phyloP scores from a whole-genome alignment of 30 jellyfish, hydroid and myxozoan genomes.

The Pseudorhiza aurosa region DNA sequence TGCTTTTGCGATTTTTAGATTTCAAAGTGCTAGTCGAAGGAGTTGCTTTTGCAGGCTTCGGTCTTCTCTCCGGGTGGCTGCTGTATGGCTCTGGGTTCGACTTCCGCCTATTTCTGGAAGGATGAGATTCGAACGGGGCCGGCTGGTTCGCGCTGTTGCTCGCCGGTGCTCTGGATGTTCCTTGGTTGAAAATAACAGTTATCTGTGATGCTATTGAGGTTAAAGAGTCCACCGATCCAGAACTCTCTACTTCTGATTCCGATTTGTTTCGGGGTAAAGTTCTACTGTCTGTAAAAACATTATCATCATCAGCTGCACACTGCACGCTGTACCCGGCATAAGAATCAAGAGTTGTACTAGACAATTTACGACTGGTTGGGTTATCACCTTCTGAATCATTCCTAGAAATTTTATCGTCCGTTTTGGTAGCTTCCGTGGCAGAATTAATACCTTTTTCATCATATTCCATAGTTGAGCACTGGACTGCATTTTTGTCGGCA shows the following conservation, averaged over 20 bases:
- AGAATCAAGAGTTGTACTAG: background rate
- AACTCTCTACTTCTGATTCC: conserved; percentile 69
- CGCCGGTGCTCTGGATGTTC: background rate
- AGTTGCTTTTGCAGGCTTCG: conserved; percentile 54
- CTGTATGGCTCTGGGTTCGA: conserved; percentile 69
- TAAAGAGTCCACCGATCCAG: conserved; percentile 64
- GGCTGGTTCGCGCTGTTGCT: background rate
- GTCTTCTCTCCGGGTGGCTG: conserved; percentile 74
- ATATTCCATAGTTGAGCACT: no score
- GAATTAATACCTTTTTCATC: no score
- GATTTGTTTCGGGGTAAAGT: conserved; percentile 27
- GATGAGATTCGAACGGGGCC: conserved; percentile 47
- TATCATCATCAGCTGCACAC: background rate
- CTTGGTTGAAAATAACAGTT: conserved; percentile 55
- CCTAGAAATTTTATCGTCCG: no score
- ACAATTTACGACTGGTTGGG: no score
- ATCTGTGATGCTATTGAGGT: conserved; percentile 43
- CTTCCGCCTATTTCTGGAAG: conserved; percentile 8
- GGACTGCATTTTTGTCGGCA: no score
- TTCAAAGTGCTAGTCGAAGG: conserved; percentile 13
- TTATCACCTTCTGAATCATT: background rate
- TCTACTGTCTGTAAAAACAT: background rate
- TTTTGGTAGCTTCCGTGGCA: no score
- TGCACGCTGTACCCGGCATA: background rate
- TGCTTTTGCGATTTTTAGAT: conserved; percentile 42